These are phyloP conservation scores for Polydrusus pterygomalis DNA, from an alignment of 2,888 invertebrate species.

Conservation along the genomic window DNA sequence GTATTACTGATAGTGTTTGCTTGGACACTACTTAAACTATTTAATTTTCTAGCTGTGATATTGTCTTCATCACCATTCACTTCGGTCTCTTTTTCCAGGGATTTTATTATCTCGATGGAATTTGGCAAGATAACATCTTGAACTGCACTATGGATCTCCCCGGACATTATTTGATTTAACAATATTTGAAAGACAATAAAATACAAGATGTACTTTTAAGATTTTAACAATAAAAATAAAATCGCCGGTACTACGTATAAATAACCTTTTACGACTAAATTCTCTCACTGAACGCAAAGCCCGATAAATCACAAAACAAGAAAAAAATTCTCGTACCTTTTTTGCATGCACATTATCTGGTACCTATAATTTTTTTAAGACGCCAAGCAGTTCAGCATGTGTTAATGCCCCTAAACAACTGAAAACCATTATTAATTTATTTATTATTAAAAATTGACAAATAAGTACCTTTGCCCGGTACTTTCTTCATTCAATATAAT, in stretches of 20 bases:
- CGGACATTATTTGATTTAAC: slow-evolving; percentile 57
- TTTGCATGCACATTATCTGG: too few relatives aligned
- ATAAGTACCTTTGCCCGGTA: too few relatives aligned
- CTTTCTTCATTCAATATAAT: too few relatives aligned
- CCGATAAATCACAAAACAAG: neutral
- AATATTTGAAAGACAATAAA: neutral
- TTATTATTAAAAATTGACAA: too few relatives aligned
- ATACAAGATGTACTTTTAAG: neutral
- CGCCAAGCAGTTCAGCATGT: too few relatives aligned
- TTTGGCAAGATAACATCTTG: slow-evolving; percentile 57
- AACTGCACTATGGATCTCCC: slow-evolving; percentile 60
- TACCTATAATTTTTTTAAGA: too few relatives aligned
- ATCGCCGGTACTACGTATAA: neutral
- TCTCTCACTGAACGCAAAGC: neutral
- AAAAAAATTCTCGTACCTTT: neutral
- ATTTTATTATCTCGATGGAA: neutral
- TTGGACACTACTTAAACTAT: slow-evolving; percentile 29
- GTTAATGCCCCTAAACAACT: too few relatives aligned
- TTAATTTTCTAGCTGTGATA: neutral
- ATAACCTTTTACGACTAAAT: neutral
- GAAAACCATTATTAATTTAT: too few relatives aligned
- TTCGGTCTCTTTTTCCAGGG: slow-evolving; percentile 39
- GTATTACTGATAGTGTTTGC: slow-evolving; percentile 22
- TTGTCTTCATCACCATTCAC: neutral
- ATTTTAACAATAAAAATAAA: neutral